Conservation (phyloP, 1,140 invertebrate genomes). For the Ceratina japonica region DNA sequence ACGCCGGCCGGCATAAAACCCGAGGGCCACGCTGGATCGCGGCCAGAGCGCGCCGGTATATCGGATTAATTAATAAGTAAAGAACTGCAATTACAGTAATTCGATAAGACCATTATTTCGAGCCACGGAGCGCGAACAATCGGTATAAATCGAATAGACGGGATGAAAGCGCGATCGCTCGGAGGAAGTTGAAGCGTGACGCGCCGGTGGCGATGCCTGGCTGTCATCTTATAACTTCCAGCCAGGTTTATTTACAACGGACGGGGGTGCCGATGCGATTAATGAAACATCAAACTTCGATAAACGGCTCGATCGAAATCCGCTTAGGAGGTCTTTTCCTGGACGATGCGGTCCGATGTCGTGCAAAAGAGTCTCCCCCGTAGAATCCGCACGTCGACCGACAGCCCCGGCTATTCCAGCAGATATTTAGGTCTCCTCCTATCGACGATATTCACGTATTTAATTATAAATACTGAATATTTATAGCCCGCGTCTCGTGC, state of each 20-base stretch:
- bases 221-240: slow-evolving; percentile 5
- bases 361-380: no score
- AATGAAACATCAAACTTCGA: slow-evolving; percentile 42
- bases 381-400: neutral
- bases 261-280: slow-evolving; percentile 8
- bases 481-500: no score
- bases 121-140: neutral
- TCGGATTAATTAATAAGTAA: no score
- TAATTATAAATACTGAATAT: no score
- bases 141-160: neutral
- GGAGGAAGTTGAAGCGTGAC: neutral
- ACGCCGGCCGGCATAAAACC: no score
- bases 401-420: neutral
- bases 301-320: slow-evolving; percentile 51
- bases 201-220: no score
- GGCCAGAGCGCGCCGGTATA: no score
- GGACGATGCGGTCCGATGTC: no score
- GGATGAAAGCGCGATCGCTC: neutral
- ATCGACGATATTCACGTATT: no score
- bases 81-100: no score
- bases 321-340: slow-evolving; percentile 31
- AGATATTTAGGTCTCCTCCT: no score
- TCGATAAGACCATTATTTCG: neutral
- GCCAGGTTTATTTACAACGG: slow-evolving; percentile 9
- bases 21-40: no score